Conservation (phyloP, 1,140 invertebrate species). For the Hestina assimilis region DNA sequence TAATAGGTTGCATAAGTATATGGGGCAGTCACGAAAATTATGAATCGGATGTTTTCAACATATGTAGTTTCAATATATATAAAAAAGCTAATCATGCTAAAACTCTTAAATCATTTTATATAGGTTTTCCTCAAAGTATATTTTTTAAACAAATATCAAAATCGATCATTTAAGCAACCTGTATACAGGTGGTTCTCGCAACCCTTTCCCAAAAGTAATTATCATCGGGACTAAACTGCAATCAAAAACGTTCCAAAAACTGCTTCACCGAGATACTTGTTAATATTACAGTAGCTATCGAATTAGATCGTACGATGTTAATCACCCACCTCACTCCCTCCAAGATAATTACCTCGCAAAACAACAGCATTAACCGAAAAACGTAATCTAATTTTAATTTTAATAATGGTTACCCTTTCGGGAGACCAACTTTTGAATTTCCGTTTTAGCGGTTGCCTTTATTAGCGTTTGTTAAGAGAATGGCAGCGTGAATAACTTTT, state of each 20-base stretch:
- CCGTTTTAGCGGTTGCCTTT: conserved; percentile 50
- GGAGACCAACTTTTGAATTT: conserved; percentile 56
- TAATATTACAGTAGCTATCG: conserved; percentile 71
- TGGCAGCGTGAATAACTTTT: conserved; percentile 25
- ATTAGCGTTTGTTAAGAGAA: conserved; percentile 39
- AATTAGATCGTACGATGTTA: conserved; percentile 64
- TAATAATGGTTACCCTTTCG: conserved; percentile 65
- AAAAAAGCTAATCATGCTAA: too few species aligned
- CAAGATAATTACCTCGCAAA: conserved; percentile 66
- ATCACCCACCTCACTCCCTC: conserved; percentile 55
- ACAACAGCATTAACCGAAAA: conserved; percentile 66
- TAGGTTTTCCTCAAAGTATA: too few species aligned
- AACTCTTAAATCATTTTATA: too few species aligned
- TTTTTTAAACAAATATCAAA: background rate
- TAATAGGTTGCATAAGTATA: too few species aligned
- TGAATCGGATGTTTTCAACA: too few species aligned
- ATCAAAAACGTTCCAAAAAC: conserved; percentile 75
- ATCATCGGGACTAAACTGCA: conserved; percentile 70
- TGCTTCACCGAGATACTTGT: conserved; percentile 63
- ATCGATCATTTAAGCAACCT: conserved; percentile 21
- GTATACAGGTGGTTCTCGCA: conserved; percentile 37
- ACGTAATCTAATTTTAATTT: conserved; percentile 75
- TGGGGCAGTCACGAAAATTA: too few species aligned
- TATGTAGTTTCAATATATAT: too few species aligned
- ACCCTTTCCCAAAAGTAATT: conserved; percentile 75